Conservation (phyloP, 1,140 invertebrate genomes). For the Magallana gigas region DNA sequence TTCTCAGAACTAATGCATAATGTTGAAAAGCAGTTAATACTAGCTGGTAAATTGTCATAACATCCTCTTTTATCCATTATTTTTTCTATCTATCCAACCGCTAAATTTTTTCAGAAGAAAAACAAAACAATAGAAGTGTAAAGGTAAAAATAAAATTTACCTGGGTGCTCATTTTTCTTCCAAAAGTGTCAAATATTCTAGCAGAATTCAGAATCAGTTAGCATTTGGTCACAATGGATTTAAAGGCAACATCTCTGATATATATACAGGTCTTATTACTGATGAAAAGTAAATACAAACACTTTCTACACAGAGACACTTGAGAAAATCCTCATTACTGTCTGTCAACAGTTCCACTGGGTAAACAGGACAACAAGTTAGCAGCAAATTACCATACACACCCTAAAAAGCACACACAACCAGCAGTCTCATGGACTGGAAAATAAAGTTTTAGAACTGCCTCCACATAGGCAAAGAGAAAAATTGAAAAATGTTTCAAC, state of each 20-base stretch:
- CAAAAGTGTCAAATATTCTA: background rate
- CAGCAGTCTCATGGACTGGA: too few relatives aligned
- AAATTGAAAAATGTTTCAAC: too few relatives aligned
- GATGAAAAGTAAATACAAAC: slow-evolving; percentile 19
- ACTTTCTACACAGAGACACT: background rate
- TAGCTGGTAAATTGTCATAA: too few relatives aligned
- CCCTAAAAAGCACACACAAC: background rate
- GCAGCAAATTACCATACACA: background rate
- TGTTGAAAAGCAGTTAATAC: too few relatives aligned
- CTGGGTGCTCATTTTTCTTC: background rate
- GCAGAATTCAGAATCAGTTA: background rate
- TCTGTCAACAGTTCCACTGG: background rate
- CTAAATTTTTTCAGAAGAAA: too few relatives aligned
- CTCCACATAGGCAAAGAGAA: too few relatives aligned
- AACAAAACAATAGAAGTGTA: too few relatives aligned
- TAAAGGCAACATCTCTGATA: slow-evolving; percentile 6
- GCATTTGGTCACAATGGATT: background rate
- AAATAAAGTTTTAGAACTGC: too few relatives aligned
- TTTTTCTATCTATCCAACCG: too few relatives aligned
- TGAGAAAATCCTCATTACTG: slow-evolving; percentile 19
- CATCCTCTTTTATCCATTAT: too few relatives aligned
- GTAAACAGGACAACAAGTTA: background rate
- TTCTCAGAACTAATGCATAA: too few relatives aligned
- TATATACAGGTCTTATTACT: background rate
- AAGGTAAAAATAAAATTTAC: background rate